A percentile compares a stretch with the other conserved stretches of the same genome.
Conservation (phyloP, 2,888 invertebrate genomes). For the Griposia aprilina region DNA sequence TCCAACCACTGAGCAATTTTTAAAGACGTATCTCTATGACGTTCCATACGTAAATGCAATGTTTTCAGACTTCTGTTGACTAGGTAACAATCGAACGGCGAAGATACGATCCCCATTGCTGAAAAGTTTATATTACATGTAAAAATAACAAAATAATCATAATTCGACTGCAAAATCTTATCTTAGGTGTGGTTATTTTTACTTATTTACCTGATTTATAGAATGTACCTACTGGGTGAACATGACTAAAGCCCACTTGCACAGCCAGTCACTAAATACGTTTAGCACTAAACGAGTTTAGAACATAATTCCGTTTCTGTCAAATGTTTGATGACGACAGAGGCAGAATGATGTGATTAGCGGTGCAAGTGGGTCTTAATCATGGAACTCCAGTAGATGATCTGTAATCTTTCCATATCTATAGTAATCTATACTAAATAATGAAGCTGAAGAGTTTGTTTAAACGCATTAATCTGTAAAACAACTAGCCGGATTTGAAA, state of each 20-base stretch:
- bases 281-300: too few species aligned
- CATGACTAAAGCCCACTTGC: too few species aligned
- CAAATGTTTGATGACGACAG: too few species aligned
- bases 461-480: too few species aligned
- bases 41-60: constrained; percentile 96
- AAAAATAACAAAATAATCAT: background rate
- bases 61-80: constrained; percentile 98
- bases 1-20: constrained; percentile 95
- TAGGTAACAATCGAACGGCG: constrained; percentile 98
- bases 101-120: constrained; percentile 98
- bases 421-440: too few species aligned
- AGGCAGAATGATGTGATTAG: too few species aligned
- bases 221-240: background rate
- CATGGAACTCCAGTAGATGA: too few species aligned
- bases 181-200: background rate
- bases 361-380: too few species aligned
- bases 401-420: background rate
- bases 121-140: constrained; percentile 67
- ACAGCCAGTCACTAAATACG: too few species aligned
- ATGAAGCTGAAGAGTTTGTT: too few species aligned
- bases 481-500: too few species aligned
- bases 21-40: constrained; percentile 95
- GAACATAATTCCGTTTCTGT: too few species aligned
- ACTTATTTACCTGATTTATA: background rate
- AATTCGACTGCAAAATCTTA: background rate